A percentile compares a stretch with the other conserved stretches of the same genome.
Conservation (phyloP, 2,888 invertebrate genomes). For the Hyposoter dolosus region DNA sequence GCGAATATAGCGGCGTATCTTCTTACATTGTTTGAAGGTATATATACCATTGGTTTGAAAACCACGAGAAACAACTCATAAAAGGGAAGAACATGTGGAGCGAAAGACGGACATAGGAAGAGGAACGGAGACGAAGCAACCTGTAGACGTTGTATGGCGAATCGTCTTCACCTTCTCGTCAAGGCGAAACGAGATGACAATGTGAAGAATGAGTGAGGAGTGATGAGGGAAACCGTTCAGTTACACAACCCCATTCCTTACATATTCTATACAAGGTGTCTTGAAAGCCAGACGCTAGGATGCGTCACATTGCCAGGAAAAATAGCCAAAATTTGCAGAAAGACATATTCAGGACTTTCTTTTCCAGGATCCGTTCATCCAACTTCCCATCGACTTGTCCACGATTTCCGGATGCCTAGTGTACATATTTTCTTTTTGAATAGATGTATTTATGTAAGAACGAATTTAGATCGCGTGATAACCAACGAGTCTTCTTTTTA, state of each 20-base stretch:
- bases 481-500: conserved; percentile 30
- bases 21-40: conserved; percentile 7
- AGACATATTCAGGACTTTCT: neutral
- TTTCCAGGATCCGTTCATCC: neutral
- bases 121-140: conserved; percentile 21
- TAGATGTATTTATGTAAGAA: conserved; percentile 13
- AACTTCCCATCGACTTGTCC: neutral
- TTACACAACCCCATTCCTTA: conserved; percentile 73
- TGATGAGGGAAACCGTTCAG: conserved; percentile 59
- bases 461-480: conserved; percentile 36
- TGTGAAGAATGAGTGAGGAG: conserved; percentile 26
- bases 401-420: neutral
- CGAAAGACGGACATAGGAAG: neutral
- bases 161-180: conserved; percentile 39
- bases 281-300: neutral
- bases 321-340: neutral
- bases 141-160: conserved; percentile 25
- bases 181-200: conserved; percentile 48
- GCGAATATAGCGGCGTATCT: conserved; percentile 16
- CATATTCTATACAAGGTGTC: neutral
- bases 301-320: no score
- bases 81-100: neutral
- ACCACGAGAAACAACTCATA: neutral
- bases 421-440: neutral
- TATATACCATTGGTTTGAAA: neutral